These are phyloP conservation scores for Neosilurus hyrtlii DNA, from an alignment of 2,797 vertebrate genomes.

Conservation along the genomic window DNA sequence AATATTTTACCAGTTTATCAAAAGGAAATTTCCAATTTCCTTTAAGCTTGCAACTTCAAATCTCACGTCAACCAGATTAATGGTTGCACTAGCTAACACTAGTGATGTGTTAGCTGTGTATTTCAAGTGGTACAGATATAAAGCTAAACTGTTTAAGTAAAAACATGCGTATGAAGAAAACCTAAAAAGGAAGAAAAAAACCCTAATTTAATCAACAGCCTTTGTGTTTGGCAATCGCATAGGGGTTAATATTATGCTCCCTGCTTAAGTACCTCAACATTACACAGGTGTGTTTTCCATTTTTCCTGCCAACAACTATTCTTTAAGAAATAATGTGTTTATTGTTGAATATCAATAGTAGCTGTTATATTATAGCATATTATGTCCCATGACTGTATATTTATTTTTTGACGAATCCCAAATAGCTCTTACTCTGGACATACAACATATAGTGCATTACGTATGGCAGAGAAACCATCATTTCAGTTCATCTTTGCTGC, in stretches of 20 bases:
- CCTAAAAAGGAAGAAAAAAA: not conserved
- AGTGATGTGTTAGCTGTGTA: not conserved
- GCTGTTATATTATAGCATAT: not conserved
- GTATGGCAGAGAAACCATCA: not conserved
- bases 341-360: not conserved
- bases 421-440: not conserved
- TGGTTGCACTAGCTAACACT: no score
- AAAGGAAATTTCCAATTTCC: no score
- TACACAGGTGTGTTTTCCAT: not conserved
- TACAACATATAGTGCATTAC: not conserved
- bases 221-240: not conserved
- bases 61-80: no score
- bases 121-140: not conserved
- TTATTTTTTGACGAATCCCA: not conserved
- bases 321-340: not conserved
- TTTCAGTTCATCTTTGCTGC: not conserved
- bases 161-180: not conserved
- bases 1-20: no score
- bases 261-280: not conserved
- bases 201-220: not conserved
- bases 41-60: no score
- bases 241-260: not conserved
- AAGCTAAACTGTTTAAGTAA: not conserved
- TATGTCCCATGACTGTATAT: not conserved
- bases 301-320: not conserved